Evolutionary conservation across 2,888 invertebrate genomes (phyloP).

Genomic region (Yponomeuta plumbellus): DNA sequence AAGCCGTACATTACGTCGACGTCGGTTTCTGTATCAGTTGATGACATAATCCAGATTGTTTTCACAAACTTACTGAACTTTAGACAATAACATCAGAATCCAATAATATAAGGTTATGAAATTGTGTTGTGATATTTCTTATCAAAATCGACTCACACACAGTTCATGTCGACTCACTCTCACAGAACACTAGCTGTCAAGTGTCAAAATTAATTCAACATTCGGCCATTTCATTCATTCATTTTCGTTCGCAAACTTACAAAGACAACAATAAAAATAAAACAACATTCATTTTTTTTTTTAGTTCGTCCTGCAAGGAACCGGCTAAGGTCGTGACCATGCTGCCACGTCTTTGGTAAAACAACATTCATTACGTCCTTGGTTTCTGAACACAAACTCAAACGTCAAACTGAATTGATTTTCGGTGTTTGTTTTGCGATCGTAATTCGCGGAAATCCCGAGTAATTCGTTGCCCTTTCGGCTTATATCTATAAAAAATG

Average conservation of each 20-base stretch:
- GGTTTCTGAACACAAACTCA: neutral
- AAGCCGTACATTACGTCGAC: conserved; percentile 75
- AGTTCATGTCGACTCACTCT: too few species aligned
- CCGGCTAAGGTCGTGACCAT: too few species aligned
- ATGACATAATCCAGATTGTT: conserved; percentile 38
- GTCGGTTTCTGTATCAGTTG: conserved; percentile 34
- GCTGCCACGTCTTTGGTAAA: too few species aligned
- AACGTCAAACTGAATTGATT: conserved; percentile 38
- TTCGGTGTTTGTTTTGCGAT: conserved; percentile 44
- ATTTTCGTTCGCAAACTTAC: conserved; percentile 1
- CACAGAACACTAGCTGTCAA: too few species aligned
- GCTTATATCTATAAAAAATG: neutral
- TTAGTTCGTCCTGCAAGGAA: too few species aligned
- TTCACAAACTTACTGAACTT: too few species aligned
- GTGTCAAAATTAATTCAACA: neutral
- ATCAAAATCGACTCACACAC: neutral
- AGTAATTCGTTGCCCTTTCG: conserved; percentile 24
- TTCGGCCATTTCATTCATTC: conserved; percentile 1
- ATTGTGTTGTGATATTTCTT: neutral
- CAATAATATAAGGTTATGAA: neutral
- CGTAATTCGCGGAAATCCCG: conserved; percentile 33
- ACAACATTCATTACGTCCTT: too few species aligned
- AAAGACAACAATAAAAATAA: neutral
- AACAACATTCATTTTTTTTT: too few species aligned
- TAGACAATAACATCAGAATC: neutral